A percentile compares a stretch with the other conserved stretches of the same genome.
These are phyloP conservation scores for Heterochromis multidens DNA, from an alignment of 2,113 vertebrate genomes.

Conservation along the genomic window DNA sequence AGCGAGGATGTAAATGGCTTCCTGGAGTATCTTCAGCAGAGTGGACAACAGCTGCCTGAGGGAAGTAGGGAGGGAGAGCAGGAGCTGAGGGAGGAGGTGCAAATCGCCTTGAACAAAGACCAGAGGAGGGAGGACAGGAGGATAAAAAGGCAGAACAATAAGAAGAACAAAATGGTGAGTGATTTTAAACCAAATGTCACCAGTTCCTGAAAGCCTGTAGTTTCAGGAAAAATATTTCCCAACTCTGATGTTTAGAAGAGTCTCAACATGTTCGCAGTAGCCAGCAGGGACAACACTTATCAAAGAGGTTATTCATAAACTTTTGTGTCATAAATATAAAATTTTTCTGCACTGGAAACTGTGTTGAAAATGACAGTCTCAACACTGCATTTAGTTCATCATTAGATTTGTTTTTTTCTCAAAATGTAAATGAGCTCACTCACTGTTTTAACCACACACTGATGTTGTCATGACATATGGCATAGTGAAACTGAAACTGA, in stretches of 20 bases:
- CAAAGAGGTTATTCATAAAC: too few relatives aligned
- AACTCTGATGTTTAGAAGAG: background rate
- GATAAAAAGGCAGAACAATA: slow-evolving; percentile 82
- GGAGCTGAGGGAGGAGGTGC: slow-evolving; percentile 67
- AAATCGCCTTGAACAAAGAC: slow-evolving; percentile 80
- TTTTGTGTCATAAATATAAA: too few relatives aligned
- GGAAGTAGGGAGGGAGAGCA: background rate
- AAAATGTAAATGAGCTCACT: too few relatives aligned
- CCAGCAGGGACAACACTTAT: too few relatives aligned
- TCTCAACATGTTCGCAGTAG: background rate
- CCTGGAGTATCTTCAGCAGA: slow-evolving; percentile 75
- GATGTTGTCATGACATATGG: too few relatives aligned
- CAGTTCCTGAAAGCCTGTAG: background rate
- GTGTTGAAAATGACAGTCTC: too few relatives aligned
- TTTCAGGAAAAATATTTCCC: background rate
- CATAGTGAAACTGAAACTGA: too few relatives aligned
- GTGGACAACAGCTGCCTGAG: slow-evolving; percentile 32
- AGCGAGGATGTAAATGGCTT: slow-evolving; percentile 91
- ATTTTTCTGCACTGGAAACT: too few relatives aligned
- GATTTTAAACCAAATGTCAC: background rate
- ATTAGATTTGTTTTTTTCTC: too few relatives aligned
- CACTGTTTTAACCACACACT: too few relatives aligned
- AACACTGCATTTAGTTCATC: too few relatives aligned
- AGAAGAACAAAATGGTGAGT: slow-evolving; percentile 87
- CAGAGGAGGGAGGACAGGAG: slow-evolving; percentile 81